Base-by-base conservation (phyloP, 2,888 invertebrate species). In the Heliothis peltigera region DNA sequence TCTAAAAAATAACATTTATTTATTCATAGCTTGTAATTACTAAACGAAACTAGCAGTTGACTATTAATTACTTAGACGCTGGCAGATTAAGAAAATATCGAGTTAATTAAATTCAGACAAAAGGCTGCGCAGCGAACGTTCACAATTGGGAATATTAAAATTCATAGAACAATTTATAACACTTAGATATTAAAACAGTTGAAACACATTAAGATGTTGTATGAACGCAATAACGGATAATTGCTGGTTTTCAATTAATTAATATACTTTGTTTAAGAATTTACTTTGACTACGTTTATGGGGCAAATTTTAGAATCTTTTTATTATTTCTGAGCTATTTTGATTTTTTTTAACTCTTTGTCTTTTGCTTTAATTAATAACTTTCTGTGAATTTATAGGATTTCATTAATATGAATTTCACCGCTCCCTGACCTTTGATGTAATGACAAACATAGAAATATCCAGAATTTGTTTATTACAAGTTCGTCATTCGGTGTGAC, bases 71-170 rank as follows among this genome's bases (percentile, higher is more conserved):
- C 52, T 39, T 57, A 72, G 66, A 72, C 58, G 52, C 59, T 60
- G 42, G 53, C 43, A 71, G 57, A 65, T 65, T 70, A 70, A 64
- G 57, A 64, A 55, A 65, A 60, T 59, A 54, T 71, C 47, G 58
- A 61, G 52, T 65, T 73, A 61, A 64, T 68, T 70, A 70, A 75
- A 57, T 56, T 55, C 42, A 64, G 43, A 73, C 60, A 57, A 77
- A 63, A 60, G 58, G 46, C 21, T 75, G 63, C 28, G 54, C 56
- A 54, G 63, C 48, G 42, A 52, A 56, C 25, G 47, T 18, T 42
- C 54, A 49, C 64, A 76, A 69, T 71, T 56, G n/a, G 12, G 52
- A 76, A 53, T 67, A 75, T 70, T 69, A 70, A 75, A 70, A 75
- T 71, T 62, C 51, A 63, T 54, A 49, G 54, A 70, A 61, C 52